Evolutionary conservation across 2,797 vertebrate genomes (phyloP), one percentile per base, ranked within the genome.

Genomic region (Myotis pilosus): DNA sequence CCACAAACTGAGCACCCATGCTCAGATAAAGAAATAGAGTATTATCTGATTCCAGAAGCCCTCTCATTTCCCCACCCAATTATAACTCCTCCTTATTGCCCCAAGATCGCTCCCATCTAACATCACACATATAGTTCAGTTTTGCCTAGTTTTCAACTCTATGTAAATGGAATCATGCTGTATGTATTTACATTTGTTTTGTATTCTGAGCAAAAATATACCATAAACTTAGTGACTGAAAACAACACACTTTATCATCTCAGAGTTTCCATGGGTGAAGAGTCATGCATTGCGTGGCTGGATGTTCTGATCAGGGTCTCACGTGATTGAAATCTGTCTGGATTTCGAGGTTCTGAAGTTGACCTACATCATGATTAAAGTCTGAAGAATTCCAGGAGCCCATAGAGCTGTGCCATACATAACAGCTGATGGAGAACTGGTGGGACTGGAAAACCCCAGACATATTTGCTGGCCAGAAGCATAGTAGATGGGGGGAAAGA

Each of bases 231-330:
- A 87, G 22, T 1, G 36, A 9, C 17, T 78, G 71, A 19, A 87
- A 47, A 76, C 22, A 66, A 49, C 10, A 71, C 44, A 47, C 66
- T 66, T 95, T 95, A 11, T 62, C 25, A 72, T 38, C 30, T 78
- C 23, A 19, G 3, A 25, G 84, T 47, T 89, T 64, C 33, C n/a
- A 38, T 23, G 5, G 38, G 3, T 64, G 55, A 74, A 23, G 10
- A 33, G 44, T 49, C 33, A 25, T 30, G 2, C 3, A 0, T 25
- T 6, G 0, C 7, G 17, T 53, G 47, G 11, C 38, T 74, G 22
- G 23, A 69, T 33, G 68, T 51, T 38, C 64, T 68, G 20, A 8
- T 87, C 16, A 49, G 68, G 13, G 57, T 62, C 66, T 80, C 25
- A 51, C 3, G 20, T 4, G 55, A 36, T 9, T 49, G 33, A 87